Conservation (phyloP, 2,888 invertebrate species). For the Sarcophaga rosellei region DNA sequence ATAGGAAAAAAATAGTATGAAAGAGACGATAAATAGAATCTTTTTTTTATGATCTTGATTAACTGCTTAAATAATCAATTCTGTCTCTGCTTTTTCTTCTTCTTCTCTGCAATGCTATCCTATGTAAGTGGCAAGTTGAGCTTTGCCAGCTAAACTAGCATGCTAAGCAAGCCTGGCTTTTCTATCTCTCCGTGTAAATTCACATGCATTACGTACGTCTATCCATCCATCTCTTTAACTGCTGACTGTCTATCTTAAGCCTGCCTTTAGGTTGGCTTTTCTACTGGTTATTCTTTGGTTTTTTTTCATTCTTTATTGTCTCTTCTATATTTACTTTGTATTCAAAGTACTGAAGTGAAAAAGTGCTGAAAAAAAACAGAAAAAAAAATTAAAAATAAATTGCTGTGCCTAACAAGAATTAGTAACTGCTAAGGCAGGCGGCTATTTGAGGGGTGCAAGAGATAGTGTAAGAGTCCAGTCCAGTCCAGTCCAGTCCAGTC, state of each 20-base stretch:
- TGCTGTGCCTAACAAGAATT: not conserved
- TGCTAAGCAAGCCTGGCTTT: not conserved
- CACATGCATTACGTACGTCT: slow-evolving; percentile 22
- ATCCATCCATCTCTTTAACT: slow-evolving; percentile 34
- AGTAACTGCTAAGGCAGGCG: not conserved
- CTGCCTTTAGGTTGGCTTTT: not conserved
- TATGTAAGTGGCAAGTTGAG: not conserved
- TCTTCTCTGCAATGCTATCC: not conserved
- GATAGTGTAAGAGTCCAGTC: not conserved
- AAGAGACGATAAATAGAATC: slow-evolving; percentile 40
- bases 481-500: not conserved
- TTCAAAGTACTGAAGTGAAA: slow-evolving; percentile 41
- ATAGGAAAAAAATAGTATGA: not conserved
- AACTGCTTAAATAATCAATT: slow-evolving; percentile 60
- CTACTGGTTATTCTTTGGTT: slow-evolving; percentile 27
- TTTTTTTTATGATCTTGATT: slow-evolving; percentile 64
- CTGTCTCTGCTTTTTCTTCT: slow-evolving; percentile 2
- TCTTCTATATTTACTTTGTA: slow-evolving; percentile 46
- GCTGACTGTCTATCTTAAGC: not conserved
- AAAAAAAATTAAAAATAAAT: slow-evolving; percentile 13
- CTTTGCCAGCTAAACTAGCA: not conserved
- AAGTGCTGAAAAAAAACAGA: slow-evolving; percentile 24
- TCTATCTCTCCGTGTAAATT: not conserved
- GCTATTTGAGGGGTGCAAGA: too few relatives aligned
- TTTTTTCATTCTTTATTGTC: not conserved